These are phyloP conservation scores for Trichogramma dendrolimi DNA, from an alignment of 2,888 invertebrate genomes.

Conservation along the genomic window DNA sequence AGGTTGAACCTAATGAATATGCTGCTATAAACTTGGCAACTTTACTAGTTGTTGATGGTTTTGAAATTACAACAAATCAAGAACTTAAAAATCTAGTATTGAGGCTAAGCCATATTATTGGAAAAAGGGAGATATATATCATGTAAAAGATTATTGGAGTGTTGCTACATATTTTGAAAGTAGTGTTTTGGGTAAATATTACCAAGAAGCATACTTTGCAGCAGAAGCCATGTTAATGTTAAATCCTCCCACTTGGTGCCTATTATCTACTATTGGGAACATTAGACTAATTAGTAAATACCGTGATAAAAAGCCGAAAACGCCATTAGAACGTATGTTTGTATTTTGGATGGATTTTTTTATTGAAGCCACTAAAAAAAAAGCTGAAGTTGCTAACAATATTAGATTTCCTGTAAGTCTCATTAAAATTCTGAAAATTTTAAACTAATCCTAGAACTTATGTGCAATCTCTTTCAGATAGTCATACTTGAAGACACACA, in stretches of 20 bases:
- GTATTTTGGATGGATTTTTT: slow-evolving; percentile 99
- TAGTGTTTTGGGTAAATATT: slow-evolving; percentile 94
- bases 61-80: slow-evolving; percentile 87
- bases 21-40: slow-evolving; percentile 98
- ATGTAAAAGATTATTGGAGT: slow-evolving; percentile 96
- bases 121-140: slow-evolving; percentile 91
- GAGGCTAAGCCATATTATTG: slow-evolving; percentile 94
- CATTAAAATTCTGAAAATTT: slow-evolving; percentile 16
- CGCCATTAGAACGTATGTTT: slow-evolving; percentile 83
- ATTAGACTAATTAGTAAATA: slow-evolving; percentile 90
- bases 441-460: neutral
- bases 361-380: slow-evolving; percentile 78
- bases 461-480: neutral
- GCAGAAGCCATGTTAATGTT: slow-evolving; percentile 90
- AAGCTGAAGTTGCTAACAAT: slow-evolving; percentile 67
- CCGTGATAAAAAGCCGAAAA: slow-evolving; percentile 74
- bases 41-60: slow-evolving; percentile 90
- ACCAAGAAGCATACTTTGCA: slow-evolving; percentile 93
- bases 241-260: slow-evolving; percentile 89
- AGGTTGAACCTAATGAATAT: slow-evolving; percentile 95
- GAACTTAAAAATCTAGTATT: slow-evolving; percentile 89
- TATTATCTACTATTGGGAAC: slow-evolving; percentile 96
- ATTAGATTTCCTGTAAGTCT: slow-evolving; percentile 85
- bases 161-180: slow-evolving; percentile 99
- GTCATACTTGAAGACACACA: slow-evolving; percentile 76